phyloP scores from a whole-genome alignment of 2,888 invertebrate genomes.

The Globia sparganii region DNA sequence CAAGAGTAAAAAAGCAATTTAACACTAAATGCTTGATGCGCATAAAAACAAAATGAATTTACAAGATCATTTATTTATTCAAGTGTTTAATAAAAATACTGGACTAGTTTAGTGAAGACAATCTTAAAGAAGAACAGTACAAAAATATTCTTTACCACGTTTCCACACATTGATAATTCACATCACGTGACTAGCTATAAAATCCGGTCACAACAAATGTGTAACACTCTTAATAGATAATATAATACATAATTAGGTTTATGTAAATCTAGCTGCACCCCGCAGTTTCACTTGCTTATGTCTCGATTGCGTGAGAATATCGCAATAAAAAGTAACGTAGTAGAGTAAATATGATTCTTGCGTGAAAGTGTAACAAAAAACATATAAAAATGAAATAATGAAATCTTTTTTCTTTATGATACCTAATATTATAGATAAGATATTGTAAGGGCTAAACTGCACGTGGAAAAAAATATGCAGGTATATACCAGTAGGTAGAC shows the following conservation, averaged over 20 bases:
- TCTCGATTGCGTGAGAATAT: neutral
- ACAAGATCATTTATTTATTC: slow-evolving; percentile 38
- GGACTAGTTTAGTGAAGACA: slow-evolving; percentile 42
- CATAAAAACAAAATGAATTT: slow-evolving; percentile 8
- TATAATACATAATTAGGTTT: slow-evolving; percentile 3
- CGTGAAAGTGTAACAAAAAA: neutral
- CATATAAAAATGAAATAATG: no score
- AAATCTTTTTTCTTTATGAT: neutral
- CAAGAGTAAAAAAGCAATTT: neutral
- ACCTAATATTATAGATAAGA: neutral
- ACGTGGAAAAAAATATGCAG: neutral
- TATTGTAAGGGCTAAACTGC: neutral
- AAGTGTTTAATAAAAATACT: slow-evolving; percentile 23
- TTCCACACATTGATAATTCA: slow-evolving; percentile 1
- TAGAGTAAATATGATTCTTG: no score
- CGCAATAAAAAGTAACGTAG: neutral
- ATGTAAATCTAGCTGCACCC: neutral
- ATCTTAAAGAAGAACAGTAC: slow-evolving; percentile 12
- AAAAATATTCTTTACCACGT: neutral
- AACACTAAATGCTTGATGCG: no score
- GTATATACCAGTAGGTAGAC: neutral
- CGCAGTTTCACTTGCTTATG: neutral
- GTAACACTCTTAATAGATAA: neutral
- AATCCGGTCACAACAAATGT: neutral
- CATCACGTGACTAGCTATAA: slow-evolving; percentile 19